These are phyloP conservation scores for Piscicola geometra DNA, from an alignment of 2,888 invertebrate species.

Conservation along the genomic window DNA sequence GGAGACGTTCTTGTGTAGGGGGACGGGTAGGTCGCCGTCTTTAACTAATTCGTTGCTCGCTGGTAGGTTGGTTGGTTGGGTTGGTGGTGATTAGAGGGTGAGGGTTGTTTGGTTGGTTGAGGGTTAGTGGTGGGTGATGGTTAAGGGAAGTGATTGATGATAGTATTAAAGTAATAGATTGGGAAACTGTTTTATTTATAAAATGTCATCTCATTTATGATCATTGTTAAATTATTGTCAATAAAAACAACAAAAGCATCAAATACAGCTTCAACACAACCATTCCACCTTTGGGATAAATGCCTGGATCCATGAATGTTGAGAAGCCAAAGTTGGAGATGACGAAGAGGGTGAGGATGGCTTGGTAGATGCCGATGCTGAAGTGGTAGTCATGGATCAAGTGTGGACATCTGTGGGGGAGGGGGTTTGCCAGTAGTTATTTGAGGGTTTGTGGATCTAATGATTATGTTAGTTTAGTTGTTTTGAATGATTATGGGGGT, in stretches of 20 bases:
- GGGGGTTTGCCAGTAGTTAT: too few relatives aligned
- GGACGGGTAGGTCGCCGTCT: slow-evolving; percentile 91
- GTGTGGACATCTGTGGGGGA: slow-evolving; percentile 48
- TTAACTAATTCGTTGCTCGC: slow-evolving; percentile 58
- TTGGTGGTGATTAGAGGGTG: not conserved
- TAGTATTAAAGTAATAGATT: not conserved
- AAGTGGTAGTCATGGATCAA: slow-evolving; percentile 46
- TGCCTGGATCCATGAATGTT: slow-evolving; percentile 98
- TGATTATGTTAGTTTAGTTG: too few relatives aligned
- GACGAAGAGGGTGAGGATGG: slow-evolving; percentile 90
- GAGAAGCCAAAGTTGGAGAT: slow-evolving; percentile 96
- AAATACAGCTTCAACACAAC: too few relatives aligned
- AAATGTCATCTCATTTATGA: too few relatives aligned
- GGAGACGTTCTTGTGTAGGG: slow-evolving; percentile 89
- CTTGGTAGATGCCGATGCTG: slow-evolving; percentile 70
- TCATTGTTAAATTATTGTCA: too few relatives aligned
- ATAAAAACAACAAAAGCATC: too few relatives aligned
- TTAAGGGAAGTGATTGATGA: not conserved
- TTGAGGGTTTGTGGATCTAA: too few relatives aligned
- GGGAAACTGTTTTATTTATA: slow-evolving; percentile 27
- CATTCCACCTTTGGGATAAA: slow-evolving; percentile 98
- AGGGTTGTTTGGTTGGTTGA: not conserved
- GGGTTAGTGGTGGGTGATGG: not conserved
- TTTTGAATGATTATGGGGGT: too few relatives aligned
- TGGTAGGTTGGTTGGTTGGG: slow-evolving; percentile 39